These are phyloP conservation scores for Drosophila eugracilis DNA, from an alignment of 1,140 invertebrate genomes.

Conservation along the genomic window DNA sequence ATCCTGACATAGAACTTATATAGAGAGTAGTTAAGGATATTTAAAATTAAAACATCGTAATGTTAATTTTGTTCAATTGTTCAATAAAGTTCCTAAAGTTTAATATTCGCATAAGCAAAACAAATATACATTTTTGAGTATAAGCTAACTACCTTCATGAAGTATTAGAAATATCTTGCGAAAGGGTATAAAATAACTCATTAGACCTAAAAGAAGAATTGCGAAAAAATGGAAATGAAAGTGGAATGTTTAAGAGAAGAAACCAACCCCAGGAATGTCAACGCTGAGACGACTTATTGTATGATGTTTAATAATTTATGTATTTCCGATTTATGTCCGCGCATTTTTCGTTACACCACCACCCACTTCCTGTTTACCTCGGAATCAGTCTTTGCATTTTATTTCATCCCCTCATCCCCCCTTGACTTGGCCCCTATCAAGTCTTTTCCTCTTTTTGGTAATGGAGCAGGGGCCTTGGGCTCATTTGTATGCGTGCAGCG, in stretches of 20 bases:
- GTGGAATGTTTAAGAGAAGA: background rate
- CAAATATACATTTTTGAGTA: no score
- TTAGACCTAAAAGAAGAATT: conserved; percentile 42
- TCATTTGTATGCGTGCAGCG: conserved; percentile 81
- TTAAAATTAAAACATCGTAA: no score
- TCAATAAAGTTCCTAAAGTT: no score
- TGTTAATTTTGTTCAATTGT: no score
- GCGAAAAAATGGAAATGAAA: conserved; percentile 4
- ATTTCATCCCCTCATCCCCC: conserved; percentile 4
- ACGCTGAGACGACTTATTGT: conserved; percentile 59
- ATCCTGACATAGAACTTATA: no score
- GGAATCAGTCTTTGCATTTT: conserved; percentile 22
- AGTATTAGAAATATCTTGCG: background rate
- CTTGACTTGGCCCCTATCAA: conserved; percentile 11
- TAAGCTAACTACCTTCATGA: background rate
- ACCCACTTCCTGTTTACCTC: conserved; percentile 35
- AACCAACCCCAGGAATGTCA: conserved; percentile 45
- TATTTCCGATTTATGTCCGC: conserved; percentile 78
- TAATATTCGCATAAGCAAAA: no score
- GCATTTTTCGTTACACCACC: conserved; percentile 63
- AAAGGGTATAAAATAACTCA: conserved; percentile 37
- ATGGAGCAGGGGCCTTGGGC: conserved; percentile 28
- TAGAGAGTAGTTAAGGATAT: no score
- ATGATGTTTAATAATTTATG: conserved; percentile 79
- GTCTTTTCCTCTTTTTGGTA: conserved; percentile 17